phyloP scores from a whole-genome alignment of 37 sponge, comb jelly and placozoan genomes.

The Crambe crambe region DNA sequence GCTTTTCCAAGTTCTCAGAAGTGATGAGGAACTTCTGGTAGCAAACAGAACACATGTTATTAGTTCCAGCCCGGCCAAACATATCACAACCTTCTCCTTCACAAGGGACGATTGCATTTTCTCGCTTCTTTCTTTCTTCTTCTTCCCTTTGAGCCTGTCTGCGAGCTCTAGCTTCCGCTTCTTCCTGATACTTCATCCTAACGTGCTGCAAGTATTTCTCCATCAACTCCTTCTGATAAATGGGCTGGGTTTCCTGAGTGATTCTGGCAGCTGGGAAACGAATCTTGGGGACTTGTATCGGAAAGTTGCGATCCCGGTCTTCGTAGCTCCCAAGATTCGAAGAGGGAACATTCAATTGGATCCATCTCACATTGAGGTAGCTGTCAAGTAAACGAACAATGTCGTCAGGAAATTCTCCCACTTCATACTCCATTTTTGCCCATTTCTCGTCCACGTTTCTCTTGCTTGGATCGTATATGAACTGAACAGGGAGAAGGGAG shows the following conservation, averaged over 20 bases:
- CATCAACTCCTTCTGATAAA: constrained; percentile 68
- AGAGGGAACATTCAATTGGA: constrained; percentile 25
- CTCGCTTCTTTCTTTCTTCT: constrained; percentile 20
- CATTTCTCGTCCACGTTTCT: constrained; percentile 37
- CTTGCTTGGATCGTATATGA: constrained; percentile 67
- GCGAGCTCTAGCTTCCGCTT: constrained; percentile 4
- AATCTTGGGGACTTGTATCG: constrained; percentile 46
- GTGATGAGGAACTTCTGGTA: constrained; percentile 19
- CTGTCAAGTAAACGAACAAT: constrained; percentile 54
- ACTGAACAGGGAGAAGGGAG: constrained; percentile 76
- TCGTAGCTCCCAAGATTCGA: background rate
- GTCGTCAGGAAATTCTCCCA: constrained; percentile 59
- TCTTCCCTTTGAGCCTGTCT: constrained; percentile 50
- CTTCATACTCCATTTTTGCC: constrained; percentile 19
- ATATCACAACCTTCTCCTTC: constrained; percentile 48
- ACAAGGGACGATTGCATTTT: constrained; percentile 51
- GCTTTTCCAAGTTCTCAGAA: background rate
- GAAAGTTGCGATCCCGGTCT: constrained; percentile 10
- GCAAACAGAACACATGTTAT: constrained; percentile 68
- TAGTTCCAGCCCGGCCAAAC: constrained; percentile 58
- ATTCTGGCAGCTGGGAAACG: constrained; percentile 79
- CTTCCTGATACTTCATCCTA: constrained; percentile 40
- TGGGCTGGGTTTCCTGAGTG: constrained; percentile 47
- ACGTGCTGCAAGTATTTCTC: constrained; percentile 59
- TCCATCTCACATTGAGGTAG: constrained; percentile 73